These are phyloP conservation scores for Lepidochrysops patricia DNA, from an alignment of 2,888 invertebrate genomes.

Conservation along the genomic window DNA sequence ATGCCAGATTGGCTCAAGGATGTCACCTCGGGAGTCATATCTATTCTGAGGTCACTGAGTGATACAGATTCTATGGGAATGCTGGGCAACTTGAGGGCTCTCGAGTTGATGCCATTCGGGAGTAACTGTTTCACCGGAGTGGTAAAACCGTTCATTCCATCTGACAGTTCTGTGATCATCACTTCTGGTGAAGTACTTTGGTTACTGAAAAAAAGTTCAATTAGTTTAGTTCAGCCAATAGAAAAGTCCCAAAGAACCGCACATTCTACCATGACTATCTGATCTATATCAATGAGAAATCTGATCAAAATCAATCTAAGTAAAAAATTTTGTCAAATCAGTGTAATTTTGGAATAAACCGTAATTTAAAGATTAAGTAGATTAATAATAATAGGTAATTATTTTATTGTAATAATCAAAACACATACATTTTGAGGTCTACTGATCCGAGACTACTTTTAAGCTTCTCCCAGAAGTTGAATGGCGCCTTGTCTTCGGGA, in stretches of 20 bases:
- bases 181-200: slow-evolving; percentile 21
- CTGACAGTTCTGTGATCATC: slow-evolving; percentile 32
- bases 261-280: no score
- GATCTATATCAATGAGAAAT: no score
- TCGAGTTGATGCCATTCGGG: not conserved
- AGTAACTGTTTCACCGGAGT: slow-evolving; percentile 9
- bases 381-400: no score
- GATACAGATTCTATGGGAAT: slow-evolving; percentile 27
- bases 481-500: slow-evolving; percentile 45
- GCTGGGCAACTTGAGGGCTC: slow-evolving; percentile 26
- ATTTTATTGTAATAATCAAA: not conserved
- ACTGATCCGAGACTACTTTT: slow-evolving; percentile 60
- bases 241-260: no score
- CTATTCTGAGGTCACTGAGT: slow-evolving; percentile 24
- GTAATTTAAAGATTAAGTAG: no score
- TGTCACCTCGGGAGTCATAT: slow-evolving; percentile 27
- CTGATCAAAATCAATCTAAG: no score
- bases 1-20: slow-evolving; percentile 32
- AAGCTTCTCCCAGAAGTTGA: slow-evolving; percentile 83
- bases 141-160: slow-evolving; percentile 21
- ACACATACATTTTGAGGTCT: slow-evolving; percentile 23
- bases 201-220: not conserved
- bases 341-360: no score
- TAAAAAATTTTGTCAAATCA: no score
- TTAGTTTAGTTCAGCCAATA: not conserved